Evolutionary conservation across 2,888 invertebrate genomes (phyloP), one percentile per base, ranked within the genome.

Genomic region (Microdon myrmicae): DNA sequence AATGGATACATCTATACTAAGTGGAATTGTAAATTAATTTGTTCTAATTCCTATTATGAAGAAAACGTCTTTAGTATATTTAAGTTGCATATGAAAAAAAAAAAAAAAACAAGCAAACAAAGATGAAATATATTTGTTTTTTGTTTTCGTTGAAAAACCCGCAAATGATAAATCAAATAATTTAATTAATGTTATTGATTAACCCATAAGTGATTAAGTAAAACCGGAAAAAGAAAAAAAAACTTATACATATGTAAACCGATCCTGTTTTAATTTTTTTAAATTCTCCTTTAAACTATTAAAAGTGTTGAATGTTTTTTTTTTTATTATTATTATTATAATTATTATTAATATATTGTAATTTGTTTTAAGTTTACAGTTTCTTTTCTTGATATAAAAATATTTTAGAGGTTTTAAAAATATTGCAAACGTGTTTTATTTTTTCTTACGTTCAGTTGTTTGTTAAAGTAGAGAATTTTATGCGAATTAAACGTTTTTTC

Each of bases 231-330:
- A 29, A 19, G 14, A 43, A 13, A 35, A 8, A 38, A 9, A 19
- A 23, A 26, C 14, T 31, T 28, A 54, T 45, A 45, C 25, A 45
- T 14, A 23, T 37, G 37, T 26, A 43, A 26, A 19, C 39, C 32
- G 44, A 45, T 35, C 43, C 37, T 48, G 26, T 38, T 60, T 75
- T 75, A 71, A 75, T 74, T 75, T 74, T 74, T 72, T 73, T 76
- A 72, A 72, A 74, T 67, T 35, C 17, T 71, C 73, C 71, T 75
- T 77, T 43, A 44, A 44, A 47, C 38, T 59, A 49, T 66, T 48
- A 34, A 58, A 47, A 29, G 47, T 53, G 59, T 54, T 48, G 38
- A 48, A 54, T 66, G 51, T 59, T 54, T 59, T 59, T 53, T 59
- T 37, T 34, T 43, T 17, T 39, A n/a, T n/a, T 39, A 38, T 39